These are phyloP conservation scores for Nebria salina DNA, from an alignment of 2,888 invertebrate genomes.

Conservation along the genomic window DNA sequence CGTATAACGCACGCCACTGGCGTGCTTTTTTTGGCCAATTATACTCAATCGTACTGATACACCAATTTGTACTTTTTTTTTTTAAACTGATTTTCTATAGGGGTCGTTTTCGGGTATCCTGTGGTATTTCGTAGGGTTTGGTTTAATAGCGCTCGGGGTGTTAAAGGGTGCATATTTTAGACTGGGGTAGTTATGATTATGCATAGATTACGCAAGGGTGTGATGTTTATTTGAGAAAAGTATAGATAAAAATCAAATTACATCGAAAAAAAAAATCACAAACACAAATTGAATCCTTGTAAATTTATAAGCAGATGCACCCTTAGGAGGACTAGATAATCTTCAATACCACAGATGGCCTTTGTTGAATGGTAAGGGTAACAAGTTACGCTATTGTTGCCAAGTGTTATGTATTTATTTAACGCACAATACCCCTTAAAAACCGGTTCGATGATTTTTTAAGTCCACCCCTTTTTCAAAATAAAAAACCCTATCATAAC, in stretches of 20 bases:
- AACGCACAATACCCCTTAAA: neutral
- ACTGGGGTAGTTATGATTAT: neutral
- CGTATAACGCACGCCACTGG: neutral
- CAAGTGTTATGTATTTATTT: constrained; percentile 27
- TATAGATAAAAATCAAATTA: neutral
- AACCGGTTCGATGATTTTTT: constrained; percentile 4
- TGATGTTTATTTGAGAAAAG: neutral
- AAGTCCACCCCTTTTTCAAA: neutral
- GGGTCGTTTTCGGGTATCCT: neutral
- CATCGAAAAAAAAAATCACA: neutral
- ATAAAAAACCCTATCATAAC: neutral
- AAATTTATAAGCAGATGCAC: neutral
- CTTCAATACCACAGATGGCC: constrained; percentile 18
- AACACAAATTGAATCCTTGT: neutral
- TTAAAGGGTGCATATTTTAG: neutral
- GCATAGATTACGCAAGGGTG: neutral
- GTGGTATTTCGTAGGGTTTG: neutral
- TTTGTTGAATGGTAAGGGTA: neutral
- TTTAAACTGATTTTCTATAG: neutral
- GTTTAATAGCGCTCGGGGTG: neutral
- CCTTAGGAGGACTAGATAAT: neutral
- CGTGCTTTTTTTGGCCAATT: neutral
- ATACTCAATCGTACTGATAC: neutral
- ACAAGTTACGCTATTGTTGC: constrained; percentile 16
- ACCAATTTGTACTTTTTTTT: neutral